phyloP scores from a whole-genome alignment of 2,888 invertebrate species.

The Epirrhoe tristata region DNA sequence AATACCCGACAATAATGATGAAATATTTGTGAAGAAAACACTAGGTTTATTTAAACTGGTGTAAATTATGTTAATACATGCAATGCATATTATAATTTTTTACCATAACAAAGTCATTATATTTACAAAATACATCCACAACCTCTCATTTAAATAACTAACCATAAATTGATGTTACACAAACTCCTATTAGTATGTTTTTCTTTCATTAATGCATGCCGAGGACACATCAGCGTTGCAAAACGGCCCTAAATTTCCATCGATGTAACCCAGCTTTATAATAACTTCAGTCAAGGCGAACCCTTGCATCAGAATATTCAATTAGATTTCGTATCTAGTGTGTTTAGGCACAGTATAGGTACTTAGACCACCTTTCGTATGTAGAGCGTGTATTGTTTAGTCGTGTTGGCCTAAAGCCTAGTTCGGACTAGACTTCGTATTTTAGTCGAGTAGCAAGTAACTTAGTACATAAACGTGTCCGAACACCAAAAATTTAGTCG shows the following conservation, averaged over 20 bases:
- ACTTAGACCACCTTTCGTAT: background rate
- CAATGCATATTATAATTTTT: background rate
- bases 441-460: no score
- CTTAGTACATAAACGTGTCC: no score
- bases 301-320: constrained; percentile 55
- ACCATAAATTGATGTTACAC: constrained; percentile 37
- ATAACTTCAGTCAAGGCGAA: constrained; percentile 50
- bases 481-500: no score
- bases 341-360: no score
- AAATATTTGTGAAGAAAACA: background rate
- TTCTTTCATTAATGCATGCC: constrained; percentile 33
- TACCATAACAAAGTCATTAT: constrained; percentile 1
- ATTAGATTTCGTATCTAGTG: constrained; percentile 42
- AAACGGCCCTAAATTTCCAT: constrained; percentile 45
- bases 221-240: constrained; percentile 39
- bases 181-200: constrained; percentile 31
- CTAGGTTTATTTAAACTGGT: background rate
- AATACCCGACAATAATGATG: background rate
- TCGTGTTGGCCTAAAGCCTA: no score
- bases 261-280: constrained; percentile 40
- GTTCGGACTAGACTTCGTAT: no score
- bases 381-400: background rate
- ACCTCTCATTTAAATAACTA: constrained; percentile 30
- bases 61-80: background rate
- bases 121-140: constrained; percentile 2